Evolutionary conservation across 1,140 invertebrate genomes (phyloP).

Genomic region (Lamellibrachia luymesi): DNA sequence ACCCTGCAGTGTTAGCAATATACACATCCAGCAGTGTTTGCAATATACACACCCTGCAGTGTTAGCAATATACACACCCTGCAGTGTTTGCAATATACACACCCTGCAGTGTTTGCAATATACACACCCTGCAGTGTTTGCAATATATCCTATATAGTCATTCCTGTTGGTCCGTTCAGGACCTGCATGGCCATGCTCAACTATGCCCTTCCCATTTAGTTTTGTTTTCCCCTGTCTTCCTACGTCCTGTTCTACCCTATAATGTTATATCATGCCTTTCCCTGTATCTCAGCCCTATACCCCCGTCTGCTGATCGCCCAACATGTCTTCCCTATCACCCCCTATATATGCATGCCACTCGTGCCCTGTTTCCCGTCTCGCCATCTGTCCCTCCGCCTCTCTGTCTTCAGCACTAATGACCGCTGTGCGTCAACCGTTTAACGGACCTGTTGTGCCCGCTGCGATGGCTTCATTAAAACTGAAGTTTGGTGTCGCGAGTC

Average conservation of each 20-base stretch:
- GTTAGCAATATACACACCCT: too few species aligned
- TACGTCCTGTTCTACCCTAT: neutral
- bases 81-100: too few species aligned
- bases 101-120: too few species aligned
- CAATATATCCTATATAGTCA: neutral
- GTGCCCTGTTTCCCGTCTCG: too few species aligned
- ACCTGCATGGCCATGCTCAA: neutral
- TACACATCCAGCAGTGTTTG: neutral
- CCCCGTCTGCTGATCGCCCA: too few species aligned
- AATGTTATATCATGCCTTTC: too few species aligned
- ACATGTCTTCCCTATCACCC: too few species aligned
- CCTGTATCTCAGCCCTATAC: too few species aligned
- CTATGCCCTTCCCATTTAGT: neutral
- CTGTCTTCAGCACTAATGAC: too few species aligned
- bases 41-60: neutral
- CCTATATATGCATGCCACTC: too few species aligned
- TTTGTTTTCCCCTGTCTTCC: neutral
- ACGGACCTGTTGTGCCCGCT: neutral
- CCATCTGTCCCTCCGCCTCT: too few species aligned
- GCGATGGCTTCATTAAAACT: neutral
- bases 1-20: neutral
- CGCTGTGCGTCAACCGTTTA: neutral
- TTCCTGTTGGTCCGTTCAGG: neutral
- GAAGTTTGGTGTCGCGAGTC: neutral
- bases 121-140: too few species aligned